Evolutionary conservation across 2,888 invertebrate species (phyloP).

Genomic region (Caenorhabditis afra): DNA sequence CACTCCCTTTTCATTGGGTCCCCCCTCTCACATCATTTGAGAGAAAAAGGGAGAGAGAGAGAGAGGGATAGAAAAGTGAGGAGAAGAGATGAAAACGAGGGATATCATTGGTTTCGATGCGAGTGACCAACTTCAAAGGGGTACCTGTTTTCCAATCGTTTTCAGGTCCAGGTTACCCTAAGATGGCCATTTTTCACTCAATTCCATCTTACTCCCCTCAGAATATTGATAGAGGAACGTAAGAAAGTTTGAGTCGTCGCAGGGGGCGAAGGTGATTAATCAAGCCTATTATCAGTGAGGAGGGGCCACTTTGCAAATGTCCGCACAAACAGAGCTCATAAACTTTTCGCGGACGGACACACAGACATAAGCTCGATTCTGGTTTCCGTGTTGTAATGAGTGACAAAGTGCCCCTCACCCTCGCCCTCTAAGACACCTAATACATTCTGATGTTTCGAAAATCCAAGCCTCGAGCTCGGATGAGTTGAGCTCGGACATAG

Average conservation of each 20-base stretch:
- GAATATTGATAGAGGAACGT: too few species aligned
- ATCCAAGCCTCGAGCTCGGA: not conserved
- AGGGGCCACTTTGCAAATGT: constrained; percentile 1
- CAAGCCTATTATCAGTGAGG: constrained; percentile 38
- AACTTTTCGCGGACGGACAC: constrained; percentile 27
- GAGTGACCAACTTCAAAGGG: constrained; percentile 7
- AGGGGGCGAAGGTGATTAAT: constrained; percentile 28
- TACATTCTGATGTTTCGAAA: constrained; percentile 22
- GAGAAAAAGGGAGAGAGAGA: not conserved
- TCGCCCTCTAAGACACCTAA: constrained; percentile 24
- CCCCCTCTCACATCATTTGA: not conserved
- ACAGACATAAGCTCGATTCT: too few species aligned
- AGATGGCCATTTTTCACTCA: too few species aligned
- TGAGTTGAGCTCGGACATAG: not conserved
- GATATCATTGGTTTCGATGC: constrained; percentile 36
- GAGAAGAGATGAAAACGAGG: too few species aligned
- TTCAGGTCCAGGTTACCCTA: too few species aligned
- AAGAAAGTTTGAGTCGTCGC: too few species aligned
- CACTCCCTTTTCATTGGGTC: not conserved
- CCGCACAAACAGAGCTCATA: constrained; percentile 28
- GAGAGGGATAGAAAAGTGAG: not conserved
- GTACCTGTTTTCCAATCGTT: too few species aligned
- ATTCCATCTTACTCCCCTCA: constrained; percentile 14
- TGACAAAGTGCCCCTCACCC: not conserved
- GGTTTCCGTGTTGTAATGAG: constrained; percentile 34